Base-by-base conservation (phyloP, 2,797 vertebrate genomes). In the Lophotriccus pileatus region DNA sequence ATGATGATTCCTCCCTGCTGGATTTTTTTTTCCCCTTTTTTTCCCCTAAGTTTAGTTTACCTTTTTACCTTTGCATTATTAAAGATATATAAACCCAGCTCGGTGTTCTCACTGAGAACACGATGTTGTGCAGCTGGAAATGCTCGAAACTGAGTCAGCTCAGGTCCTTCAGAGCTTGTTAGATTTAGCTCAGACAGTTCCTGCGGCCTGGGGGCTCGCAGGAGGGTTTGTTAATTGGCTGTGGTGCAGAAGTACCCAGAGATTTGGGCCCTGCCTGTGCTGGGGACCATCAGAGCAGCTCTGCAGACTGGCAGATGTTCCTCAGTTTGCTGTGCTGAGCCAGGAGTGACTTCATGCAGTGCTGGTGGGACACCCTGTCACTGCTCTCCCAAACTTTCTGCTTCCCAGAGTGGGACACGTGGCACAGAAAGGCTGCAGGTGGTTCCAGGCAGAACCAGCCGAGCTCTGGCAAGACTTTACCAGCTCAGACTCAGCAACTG, bases 111-210 rank as follows among this genome's bases (percentile, higher is more conserved):
- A 39, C 55, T 41, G 78, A 83, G 64, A 77, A 68, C 34, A 7
- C 43, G 39, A 39, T 24, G 30, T 59, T 53, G 21, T 25, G 66
- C 81, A 34, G 84, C 76, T 77, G 17, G n/a, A 95, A 93, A 66
- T 7, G 11, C 70, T 76, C 34, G 39, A 80, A 87, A 87, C 28
- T 1, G 41, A 87, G 60, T 52, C 89, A 64, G 94, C 84, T 80
- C 91, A 60, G 91, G 93, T 74, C 56, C 72, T 70, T 87, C 72
- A 67, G 89, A 93, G 78, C 87, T 87, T 41, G 53, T 92, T 82
- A 69, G 46, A 36, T 84, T 73, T 19, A 58, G 73, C 85, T 86
- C 80, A 59, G 82, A n/a, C 66, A 66, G 66, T 17, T 34, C 43
- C 73, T 90, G 87, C 52, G 58, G 79, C 44, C 50, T 2, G 2